Evolutionary conservation across 92 coral and sea anemone species (phyloP).

Genomic region (Zoanthus sociatus): DNA sequence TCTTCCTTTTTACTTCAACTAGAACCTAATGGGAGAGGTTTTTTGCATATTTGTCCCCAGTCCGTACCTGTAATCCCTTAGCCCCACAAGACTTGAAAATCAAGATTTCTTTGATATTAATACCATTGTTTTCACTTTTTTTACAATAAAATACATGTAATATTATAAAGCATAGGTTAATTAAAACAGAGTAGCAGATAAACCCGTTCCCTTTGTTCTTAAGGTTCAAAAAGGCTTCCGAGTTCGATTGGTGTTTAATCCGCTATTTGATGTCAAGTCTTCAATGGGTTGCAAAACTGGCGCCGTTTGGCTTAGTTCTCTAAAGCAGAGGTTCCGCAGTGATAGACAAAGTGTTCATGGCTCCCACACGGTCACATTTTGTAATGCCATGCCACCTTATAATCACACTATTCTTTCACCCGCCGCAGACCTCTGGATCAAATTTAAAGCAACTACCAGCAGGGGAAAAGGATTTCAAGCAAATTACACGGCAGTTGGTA

Average conservation of each 20-base stretch:
- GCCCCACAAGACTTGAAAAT: too few relatives aligned
- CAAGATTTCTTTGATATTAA: too few relatives aligned
- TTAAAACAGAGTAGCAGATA: too few relatives aligned
- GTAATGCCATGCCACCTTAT: slow-evolving; percentile 78
- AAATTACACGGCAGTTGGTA: slow-evolving; percentile 80
- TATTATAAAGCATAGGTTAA: too few relatives aligned
- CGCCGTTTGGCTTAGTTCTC: slow-evolving; percentile 82
- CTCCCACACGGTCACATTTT: slow-evolving; percentile 70
- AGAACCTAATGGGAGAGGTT: too few relatives aligned
- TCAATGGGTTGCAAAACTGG: slow-evolving; percentile 63
- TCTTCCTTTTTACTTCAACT: too few relatives aligned
- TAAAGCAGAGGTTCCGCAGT: slow-evolving; percentile 68
- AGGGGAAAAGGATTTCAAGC: slow-evolving; percentile 82
- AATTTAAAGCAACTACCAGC: slow-evolving; percentile 72
- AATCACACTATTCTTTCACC: slow-evolving; percentile 74
- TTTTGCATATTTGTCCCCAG: too few relatives aligned
- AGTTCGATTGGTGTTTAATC: slow-evolving; percentile 75
- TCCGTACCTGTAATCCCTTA: too few relatives aligned
- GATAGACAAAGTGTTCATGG: slow-evolving; percentile 54
- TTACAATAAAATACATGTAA: too few relatives aligned
- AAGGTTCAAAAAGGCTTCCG: slow-evolving; percentile 61
- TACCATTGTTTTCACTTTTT: too few relatives aligned
- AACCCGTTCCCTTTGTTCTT: too few relatives aligned
- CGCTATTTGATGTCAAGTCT: slow-evolving; percentile 69
- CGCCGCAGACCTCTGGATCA: slow-evolving; percentile 78